phyloP scores from a whole-genome alignment of 1,140 invertebrate genomes.

The Calosoma granatense region DNA sequence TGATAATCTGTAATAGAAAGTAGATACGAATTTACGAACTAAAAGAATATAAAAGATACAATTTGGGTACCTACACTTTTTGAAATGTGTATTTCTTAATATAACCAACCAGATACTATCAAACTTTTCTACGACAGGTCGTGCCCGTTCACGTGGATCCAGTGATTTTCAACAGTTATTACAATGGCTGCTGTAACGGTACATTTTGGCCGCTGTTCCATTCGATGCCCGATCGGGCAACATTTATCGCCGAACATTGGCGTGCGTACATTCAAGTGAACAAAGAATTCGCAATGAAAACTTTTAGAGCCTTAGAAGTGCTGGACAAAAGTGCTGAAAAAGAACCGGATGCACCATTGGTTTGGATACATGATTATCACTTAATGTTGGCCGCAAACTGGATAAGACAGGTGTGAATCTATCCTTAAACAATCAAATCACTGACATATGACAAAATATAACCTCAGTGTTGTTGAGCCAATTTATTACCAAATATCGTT shows the following conservation, averaged over 20 bases:
- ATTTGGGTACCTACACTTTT: no score
- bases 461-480: no score
- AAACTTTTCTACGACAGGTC: no score
- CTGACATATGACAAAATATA: no score
- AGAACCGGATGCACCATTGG: constrained; percentile 52
- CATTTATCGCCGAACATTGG: constrained; percentile 60
- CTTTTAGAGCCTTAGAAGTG: constrained; percentile 59
- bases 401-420: constrained; percentile 70
- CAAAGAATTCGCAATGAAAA: constrained; percentile 69
- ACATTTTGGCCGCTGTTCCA: constrained; percentile 89
- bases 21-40: no score
- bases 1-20: no score
- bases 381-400: constrained; percentile 82
- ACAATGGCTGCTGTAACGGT: constrained; percentile 86
- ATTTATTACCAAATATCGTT: no score
- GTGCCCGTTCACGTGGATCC: constrained; percentile 67
- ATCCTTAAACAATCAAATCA: neutral
- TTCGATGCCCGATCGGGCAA: constrained; percentile 70
- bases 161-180: constrained; percentile 70
- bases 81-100: no score
- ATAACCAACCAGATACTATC: no score
- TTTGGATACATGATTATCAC: constrained; percentile 91
- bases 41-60: no score
- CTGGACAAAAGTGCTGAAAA: constrained; percentile 47
- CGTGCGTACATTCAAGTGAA: constrained; percentile 72